phyloP scores from a whole-genome alignment of 1,140 invertebrate genomes.

The Brachionus angularis region DNA sequence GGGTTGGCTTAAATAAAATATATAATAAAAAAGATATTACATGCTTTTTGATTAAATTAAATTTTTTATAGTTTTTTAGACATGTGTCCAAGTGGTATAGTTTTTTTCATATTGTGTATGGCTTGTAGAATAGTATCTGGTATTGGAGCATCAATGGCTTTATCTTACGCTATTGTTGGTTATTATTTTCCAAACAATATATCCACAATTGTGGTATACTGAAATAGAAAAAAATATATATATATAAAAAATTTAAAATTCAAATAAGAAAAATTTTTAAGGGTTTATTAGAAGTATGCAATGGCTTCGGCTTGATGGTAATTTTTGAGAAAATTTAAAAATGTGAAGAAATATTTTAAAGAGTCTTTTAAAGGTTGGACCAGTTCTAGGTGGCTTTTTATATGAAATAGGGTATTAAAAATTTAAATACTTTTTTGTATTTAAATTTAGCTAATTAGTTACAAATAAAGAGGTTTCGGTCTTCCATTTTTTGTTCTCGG shows the following conservation, averaged over 20 bases:
- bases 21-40: no score
- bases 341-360: no score
- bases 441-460: background rate
- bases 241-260: no score
- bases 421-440: background rate
- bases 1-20: background rate
- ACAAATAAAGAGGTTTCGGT: background rate
- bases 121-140: slow-evolving; percentile 25
- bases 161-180: slow-evolving; percentile 25
- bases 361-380: slow-evolving; percentile 2
- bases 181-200: slow-evolving; percentile 33
- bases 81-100: slow-evolving; percentile 6
- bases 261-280: no score
- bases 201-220: slow-evolving; percentile 6
- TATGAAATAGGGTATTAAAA: slow-evolving; percentile 27
- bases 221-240: no score
- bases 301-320: slow-evolving; percentile 32
- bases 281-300: slow-evolving; percentile 8
- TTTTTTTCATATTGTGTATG: slow-evolving; percentile 39
- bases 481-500: slow-evolving; percentile 36
- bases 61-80: background rate
- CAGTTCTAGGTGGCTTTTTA: slow-evolving; percentile 35
- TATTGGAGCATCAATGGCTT: slow-evolving; percentile 20
- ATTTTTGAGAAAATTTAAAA: background rate
- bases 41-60: no score